These are phyloP conservation scores for Xenopus borealis DNA, from an alignment of 2,113 vertebrate species.

Conservation along the genomic window DNA sequence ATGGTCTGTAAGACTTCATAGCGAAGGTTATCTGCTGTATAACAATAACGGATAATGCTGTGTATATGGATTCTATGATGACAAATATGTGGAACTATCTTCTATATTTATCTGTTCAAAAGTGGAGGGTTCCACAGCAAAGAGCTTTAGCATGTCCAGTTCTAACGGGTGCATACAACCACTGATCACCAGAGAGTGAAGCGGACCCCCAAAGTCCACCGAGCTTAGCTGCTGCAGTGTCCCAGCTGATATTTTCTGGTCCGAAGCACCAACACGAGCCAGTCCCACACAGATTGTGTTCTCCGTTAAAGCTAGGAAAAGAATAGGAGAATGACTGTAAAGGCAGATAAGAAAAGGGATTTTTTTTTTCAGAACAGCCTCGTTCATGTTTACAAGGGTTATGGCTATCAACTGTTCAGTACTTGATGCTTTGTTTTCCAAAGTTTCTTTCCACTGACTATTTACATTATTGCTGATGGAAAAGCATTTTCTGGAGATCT, in stretches of 20 bases:
- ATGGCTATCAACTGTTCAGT: too few species aligned
- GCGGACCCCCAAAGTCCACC: constrained; percentile 78
- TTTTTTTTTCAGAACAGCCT: too few species aligned
- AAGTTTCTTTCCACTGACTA: too few species aligned
- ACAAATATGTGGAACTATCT: constrained; percentile 66
- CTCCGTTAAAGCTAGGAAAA: constrained; percentile 62
- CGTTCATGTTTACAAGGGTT: too few species aligned
- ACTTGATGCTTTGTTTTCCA: too few species aligned
- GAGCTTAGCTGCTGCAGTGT: constrained; percentile 76
- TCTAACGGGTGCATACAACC: constrained; percentile 85
- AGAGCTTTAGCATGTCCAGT: constrained; percentile 85
- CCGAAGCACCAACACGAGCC: constrained; percentile 80
- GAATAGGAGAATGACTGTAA: constrained; percentile 14
- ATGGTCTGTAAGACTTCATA: too few species aligned
- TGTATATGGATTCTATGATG: constrained; percentile 49
- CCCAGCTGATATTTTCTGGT: constrained; percentile 77
- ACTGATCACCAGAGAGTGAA: constrained; percentile 87
- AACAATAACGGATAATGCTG: background rate
- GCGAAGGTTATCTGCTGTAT: background rate
- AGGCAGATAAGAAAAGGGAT: background rate
- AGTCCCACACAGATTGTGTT: constrained; percentile 74
- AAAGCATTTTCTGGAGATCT: too few species aligned
- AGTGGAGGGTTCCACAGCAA: constrained; percentile 62
- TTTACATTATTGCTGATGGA: too few species aligned
- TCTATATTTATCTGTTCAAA: constrained; percentile 55